These are phyloP conservation scores for Tricholaema leucomelas DNA, from an alignment of 2,113 vertebrate genomes.

Conservation along the genomic window DNA sequence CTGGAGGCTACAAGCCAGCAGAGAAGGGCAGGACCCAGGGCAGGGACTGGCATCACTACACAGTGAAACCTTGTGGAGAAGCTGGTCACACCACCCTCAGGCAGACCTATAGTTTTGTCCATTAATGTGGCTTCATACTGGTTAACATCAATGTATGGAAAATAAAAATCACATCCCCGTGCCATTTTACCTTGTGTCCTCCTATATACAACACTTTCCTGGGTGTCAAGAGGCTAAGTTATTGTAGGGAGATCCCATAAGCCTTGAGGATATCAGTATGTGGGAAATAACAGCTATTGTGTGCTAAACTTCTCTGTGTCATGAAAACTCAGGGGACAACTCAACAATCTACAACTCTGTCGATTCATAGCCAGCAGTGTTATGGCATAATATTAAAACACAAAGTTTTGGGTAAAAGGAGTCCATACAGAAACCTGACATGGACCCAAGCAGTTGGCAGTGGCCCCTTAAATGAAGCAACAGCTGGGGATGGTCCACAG, in stretches of 20 bases:
- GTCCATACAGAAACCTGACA: not conserved
- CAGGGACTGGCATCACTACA: rapidly evolving
- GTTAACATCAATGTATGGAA: not conserved
- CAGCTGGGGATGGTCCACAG: not conserved
- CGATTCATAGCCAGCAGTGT: not conserved
- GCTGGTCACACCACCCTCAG: not conserved
- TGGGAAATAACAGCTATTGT: not conserved
- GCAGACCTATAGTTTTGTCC: not conserved
- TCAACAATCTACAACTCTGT: not conserved
- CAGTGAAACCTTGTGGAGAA: not conserved
- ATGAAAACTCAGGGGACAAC: not conserved
- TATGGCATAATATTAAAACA: not conserved
- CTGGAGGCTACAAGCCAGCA: not conserved
- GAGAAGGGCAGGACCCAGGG: not conserved
- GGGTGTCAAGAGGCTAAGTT: not conserved
- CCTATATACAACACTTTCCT: not conserved
- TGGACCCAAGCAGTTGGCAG: not conserved
- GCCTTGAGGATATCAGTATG: not conserved
- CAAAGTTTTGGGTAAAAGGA: not conserved
- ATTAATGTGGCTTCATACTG: not conserved
- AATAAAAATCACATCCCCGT: not conserved
- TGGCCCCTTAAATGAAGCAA: not conserved
- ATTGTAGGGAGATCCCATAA: not conserved
- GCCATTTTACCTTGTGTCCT: not conserved
- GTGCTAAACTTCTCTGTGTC: not conserved